Base-by-base conservation (phyloP, 2,888 invertebrate genomes). In the Phaedon cochleariae region DNA sequence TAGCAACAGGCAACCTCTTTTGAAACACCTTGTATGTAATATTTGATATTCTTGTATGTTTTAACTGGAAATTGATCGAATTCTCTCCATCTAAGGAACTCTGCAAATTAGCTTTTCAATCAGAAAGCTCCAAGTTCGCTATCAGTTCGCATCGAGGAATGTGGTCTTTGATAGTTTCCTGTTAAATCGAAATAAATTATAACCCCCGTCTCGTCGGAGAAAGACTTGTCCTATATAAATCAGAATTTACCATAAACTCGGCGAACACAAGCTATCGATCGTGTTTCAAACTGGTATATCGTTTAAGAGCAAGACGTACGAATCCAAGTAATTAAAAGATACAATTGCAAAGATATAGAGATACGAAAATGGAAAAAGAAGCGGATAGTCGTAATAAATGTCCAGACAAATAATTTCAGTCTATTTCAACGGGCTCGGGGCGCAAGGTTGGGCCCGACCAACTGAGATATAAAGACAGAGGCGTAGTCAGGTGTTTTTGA, bases 261-360 rank as follows among this genome's bases (percentile, higher is more conserved):
- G 45, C 26, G 26, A 26, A 29, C 46, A 45, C 57, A 26, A 55
- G 41, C 57, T 22, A 31, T 26, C 57, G 22, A 57, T 57, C 57
- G 57, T 45, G 41, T 41, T 41, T 41, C 41, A 6, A 41, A 41
- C 41, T 57, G 45, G 57, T 41, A 57, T 45, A 57, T 57, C 57
- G 45, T 57, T 57, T 45, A 18, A 57, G 26, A 29, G 57, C 57
- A 57, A 57, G 57, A 57, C 45, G 45, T 41, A 57, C 17, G 57
- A 57, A 57, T 57, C 64, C 61, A 67, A 73, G 70, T 73, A 74
- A 74, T 74, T 74, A 74, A 69, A 71, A 74, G 74, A 74, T 74
- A 71, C 72, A 72, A 74, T 71, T 70, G 70, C 74, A 66, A 61
- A 71, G 72, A 74, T 73, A 71, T 65, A 70, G 67, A 64, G 41